Evolutionary conservation across 2,113 vertebrate species (phyloP).

Genomic region (Oncorhynchus gorbuscha): DNA sequence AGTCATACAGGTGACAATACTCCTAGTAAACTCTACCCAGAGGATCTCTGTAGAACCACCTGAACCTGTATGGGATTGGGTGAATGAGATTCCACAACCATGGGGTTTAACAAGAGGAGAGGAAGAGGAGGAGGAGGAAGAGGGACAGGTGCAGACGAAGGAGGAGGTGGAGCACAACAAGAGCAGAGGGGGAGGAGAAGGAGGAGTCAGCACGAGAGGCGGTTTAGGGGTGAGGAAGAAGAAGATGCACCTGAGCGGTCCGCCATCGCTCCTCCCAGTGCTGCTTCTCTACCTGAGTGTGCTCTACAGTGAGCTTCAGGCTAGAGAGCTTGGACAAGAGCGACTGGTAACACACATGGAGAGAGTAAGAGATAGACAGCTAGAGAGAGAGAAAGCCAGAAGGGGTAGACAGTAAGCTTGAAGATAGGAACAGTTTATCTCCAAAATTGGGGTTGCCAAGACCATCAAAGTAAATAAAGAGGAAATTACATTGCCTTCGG

Average conservation of each 20-base stretch:
- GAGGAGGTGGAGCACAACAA: too few species aligned
- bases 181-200: neutral
- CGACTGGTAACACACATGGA: conserved; percentile 70
- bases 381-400: conserved; percentile 49
- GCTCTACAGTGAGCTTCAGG: conserved; percentile 75
- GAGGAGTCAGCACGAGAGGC: neutral
- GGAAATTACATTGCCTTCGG: too few species aligned
- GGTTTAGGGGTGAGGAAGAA: neutral
- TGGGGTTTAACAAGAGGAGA: neutral
- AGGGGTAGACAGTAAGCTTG: conserved; percentile 17
- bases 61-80: neutral
- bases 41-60: neutral
- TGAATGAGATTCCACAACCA: conserved; percentile 20
- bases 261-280: conserved; percentile 72
- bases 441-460: conserved; percentile 1
- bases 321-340: conserved; percentile 72
- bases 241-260: conserved; percentile 64
- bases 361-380: conserved; percentile 72
- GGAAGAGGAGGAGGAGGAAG: neutral
- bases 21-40: too few species aligned
- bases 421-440: conserved; percentile 28
- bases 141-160: too few species aligned
- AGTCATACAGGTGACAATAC: too few species aligned
- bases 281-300: conserved; percentile 75
- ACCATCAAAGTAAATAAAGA: conserved; percentile 10